Conservation (phyloP, 2,113 vertebrate genomes). For the Otus sunia region DNA sequence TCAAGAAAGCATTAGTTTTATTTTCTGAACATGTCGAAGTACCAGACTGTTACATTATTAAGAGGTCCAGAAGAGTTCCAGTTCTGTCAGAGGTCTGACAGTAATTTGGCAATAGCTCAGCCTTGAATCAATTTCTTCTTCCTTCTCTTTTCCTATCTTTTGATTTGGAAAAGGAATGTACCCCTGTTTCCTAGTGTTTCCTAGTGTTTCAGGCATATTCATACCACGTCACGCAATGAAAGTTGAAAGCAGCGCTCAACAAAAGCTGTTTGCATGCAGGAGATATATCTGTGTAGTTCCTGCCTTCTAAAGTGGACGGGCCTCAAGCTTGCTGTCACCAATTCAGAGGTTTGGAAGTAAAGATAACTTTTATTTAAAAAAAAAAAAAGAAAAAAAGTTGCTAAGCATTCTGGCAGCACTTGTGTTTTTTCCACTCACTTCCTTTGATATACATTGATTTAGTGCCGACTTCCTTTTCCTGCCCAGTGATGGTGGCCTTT, state of each 20-base stretch:
- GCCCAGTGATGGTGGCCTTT: conserved; percentile 76
- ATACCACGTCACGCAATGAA: fast-evolving
- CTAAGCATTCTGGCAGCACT: conserved; percentile 63
- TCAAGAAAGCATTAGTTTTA: background rate
- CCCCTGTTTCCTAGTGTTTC: background rate
- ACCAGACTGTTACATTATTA: background rate
- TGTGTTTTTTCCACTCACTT: conserved; percentile 85
- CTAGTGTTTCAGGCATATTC: background rate
- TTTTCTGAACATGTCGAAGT: background rate
- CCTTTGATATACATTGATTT: conserved; percentile 85
- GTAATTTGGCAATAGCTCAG: background rate
- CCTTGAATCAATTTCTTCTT: background rate
- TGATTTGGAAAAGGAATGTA: background rate
- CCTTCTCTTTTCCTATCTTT: background rate
- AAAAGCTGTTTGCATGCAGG: background rate
- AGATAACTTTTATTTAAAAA: background rate
- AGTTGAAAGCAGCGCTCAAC: background rate
- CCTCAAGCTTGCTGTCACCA: background rate
- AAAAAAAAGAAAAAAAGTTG: background rate
- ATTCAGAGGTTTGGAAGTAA: background rate
- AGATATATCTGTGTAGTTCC: background rate
- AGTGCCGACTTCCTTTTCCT: conserved; percentile 92
- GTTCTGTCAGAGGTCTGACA: background rate
- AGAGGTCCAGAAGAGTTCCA: background rate
- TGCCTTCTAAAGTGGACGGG: background rate